Percentiles rank a stretch among this genome's conserved stretches.
Evolutionary conservation across 2,797 vertebrate species (phyloP).

Genomic region (Serranus cabrilla): DNA sequence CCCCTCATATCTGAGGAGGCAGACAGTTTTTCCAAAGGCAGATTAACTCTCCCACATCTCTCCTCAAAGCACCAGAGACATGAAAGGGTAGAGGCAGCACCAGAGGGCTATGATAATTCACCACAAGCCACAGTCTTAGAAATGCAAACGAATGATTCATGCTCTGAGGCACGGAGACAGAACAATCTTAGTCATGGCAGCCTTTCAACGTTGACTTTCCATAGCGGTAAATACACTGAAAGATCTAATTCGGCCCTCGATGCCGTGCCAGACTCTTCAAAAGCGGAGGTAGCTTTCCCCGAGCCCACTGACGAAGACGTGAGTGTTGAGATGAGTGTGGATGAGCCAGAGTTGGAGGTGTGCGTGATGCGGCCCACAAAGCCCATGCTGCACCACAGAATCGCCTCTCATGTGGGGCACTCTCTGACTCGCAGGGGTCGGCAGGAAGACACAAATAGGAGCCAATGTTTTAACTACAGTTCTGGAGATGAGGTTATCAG

Average conservation of each 20-base stretch:
- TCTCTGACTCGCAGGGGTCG: slow-evolving; percentile 20
- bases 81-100: slow-evolving; percentile 57
- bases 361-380: slow-evolving; percentile 25
- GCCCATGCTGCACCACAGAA: slow-evolving; percentile 72
- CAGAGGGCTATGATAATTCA: slow-evolving; percentile 60
- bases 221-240: slow-evolving; percentile 44
- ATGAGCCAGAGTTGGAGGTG: slow-evolving; percentile 81
- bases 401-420: slow-evolving; percentile 63
- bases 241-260: slow-evolving; percentile 55
- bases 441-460: slow-evolving; percentile 44
- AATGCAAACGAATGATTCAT: slow-evolving; percentile 62
- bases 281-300: slow-evolving; percentile 54
- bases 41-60: slow-evolving; percentile 69
- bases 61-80: slow-evolving; percentile 66
- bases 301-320: slow-evolving; percentile 20
- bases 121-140: slow-evolving; percentile 58
- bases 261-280: slow-evolving; percentile 80
- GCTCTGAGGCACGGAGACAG: slow-evolving; percentile 54
- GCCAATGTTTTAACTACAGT: slow-evolving; percentile 43
- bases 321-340: slow-evolving; percentile 94
- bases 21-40: slow-evolving; percentile 47
- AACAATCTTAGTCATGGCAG: slow-evolving; percentile 57
- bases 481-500: slow-evolving; percentile 33
- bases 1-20: slow-evolving; percentile 32
- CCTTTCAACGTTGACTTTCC: slow-evolving; percentile 54